phyloP scores from a whole-genome alignment of 2,797 vertebrate genomes.

The Eulemur coronatus region DNA sequence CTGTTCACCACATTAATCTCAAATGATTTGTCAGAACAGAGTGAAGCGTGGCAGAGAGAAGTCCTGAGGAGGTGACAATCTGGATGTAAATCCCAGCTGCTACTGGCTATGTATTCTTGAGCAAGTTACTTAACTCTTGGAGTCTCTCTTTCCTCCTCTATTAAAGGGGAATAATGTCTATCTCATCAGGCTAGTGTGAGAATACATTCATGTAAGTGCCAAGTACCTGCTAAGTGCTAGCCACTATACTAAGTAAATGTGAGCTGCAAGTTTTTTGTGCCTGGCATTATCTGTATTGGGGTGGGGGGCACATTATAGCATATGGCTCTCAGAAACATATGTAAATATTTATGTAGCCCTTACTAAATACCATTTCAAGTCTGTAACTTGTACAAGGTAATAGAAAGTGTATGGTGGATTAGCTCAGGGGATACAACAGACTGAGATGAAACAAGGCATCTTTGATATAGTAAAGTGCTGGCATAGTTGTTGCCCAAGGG shows the following conservation, averaged over 20 bases:
- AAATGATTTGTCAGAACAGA: neutral
- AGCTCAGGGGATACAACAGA: neutral
- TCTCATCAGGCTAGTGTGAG: neutral
- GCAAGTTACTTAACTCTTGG: neutral
- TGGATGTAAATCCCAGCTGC: neutral
- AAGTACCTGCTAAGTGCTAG: neutral
- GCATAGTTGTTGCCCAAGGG: neutral
- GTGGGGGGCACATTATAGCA: neutral
- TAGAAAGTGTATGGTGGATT: neutral
- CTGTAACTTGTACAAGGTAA: neutral
- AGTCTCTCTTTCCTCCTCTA: neutral
- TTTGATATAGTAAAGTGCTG: neutral
- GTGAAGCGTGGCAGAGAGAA: no score
- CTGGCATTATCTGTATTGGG: neutral
- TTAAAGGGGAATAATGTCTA: neutral
- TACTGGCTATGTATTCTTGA: neutral
- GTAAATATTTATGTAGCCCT: neutral
- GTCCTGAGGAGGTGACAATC: neutral
- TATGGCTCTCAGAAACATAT: neutral
- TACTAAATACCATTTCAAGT: neutral
- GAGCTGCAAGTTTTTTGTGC: neutral
- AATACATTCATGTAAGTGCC: neutral
- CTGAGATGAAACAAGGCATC: fast-evolving
- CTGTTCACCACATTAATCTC: neutral
- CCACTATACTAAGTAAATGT: neutral